phyloP scores from a whole-genome alignment of 2,888 invertebrate genomes.

The Chrysomela aeneicollis region DNA sequence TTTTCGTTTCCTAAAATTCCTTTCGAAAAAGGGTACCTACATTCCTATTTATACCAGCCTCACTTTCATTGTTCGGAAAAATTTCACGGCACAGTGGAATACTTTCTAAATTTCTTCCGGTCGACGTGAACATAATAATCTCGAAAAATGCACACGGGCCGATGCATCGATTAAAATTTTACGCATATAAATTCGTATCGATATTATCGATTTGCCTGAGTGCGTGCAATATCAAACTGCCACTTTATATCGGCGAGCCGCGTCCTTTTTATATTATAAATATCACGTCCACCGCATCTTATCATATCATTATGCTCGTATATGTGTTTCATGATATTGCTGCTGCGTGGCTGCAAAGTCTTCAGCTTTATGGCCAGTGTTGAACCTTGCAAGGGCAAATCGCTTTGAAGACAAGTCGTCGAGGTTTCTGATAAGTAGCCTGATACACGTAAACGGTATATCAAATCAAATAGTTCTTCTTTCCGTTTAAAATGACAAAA shows the following conservation, averaged over 20 bases:
- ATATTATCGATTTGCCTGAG: slow-evolving; percentile 52
- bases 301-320: slow-evolving; percentile 36
- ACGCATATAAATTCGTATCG: slow-evolving; percentile 42
- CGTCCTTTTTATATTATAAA: slow-evolving; percentile 39
- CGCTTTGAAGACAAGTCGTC: not conserved
- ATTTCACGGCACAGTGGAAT: slow-evolving; percentile 10
- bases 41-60: not conserved
- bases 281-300: slow-evolving; percentile 40
- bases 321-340: slow-evolving; percentile 29
- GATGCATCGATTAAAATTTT: slow-evolving; percentile 37
- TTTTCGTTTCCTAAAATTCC: too few relatives aligned
- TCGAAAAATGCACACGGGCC: slow-evolving; percentile 33
- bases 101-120: slow-evolving; percentile 31
- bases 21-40: not conserved
- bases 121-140: slow-evolving; percentile 31
- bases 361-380: not conserved
- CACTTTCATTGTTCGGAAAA: not conserved
- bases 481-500: too few relatives aligned
- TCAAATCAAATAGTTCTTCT: too few relatives aligned
- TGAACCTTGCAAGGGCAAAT: not conserved
- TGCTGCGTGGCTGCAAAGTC: not conserved
- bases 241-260: slow-evolving; percentile 44
- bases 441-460: too few relatives aligned
- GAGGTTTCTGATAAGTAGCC: too few relatives aligned
- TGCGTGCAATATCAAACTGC: slow-evolving; percentile 54